Evolutionary conservation across 2,113 vertebrate genomes (phyloP), one percentile per base, ranked within the genome.

Genomic region (Dicrurus megarhynchus): DNA sequence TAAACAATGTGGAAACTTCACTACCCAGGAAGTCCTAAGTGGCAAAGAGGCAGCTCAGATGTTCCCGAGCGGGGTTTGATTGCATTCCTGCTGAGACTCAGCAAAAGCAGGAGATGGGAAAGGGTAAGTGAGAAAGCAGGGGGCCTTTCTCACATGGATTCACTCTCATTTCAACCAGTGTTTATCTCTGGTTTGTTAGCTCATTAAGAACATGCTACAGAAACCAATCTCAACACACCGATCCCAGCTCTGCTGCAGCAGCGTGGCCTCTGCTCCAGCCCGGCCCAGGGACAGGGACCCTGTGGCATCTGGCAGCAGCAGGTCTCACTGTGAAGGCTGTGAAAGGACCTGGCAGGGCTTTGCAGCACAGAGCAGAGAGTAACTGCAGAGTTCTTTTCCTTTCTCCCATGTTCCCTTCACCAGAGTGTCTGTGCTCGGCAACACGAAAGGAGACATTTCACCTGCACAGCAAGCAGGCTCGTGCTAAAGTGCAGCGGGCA

Each of bases 1-100:
- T 55, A 91, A 96, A 91, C 23, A 55, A 76, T 27, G 81, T 41
- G 64, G 87, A 87, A 87, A 96, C 94, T 96, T 96, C 93, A 94
- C 84, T 94, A 90, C 69, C 77, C 86, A n/a, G 33, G 68, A 96
- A 89, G 46, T 74, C 89, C 89, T 94, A 75, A 94, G 93, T 74
- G 69, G 79, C 65, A 94, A 96, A 85, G 9, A 78, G 77, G 55
- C 76, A 74, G 81, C 82, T 96, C 86, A 85, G 96, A 91, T 69
- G 67, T 79, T 84, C 69, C 64, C 1, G 4, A 39, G 33, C 19
- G 27, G 1, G 5, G n/a, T 27, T 93, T 95, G 95, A 95, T 75
- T 87, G 90, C 27, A 3, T 26, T 60, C 92, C 75, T 22, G 71
- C 93, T 93, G 92, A 64, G 95, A 61, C 8, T 15, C 4, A 33